A percentile compares a stretch with the other conserved stretches of the same genome.
phyloP scores from a whole-genome alignment of 2,888 invertebrate species.

The Cryptus viduatorius region DNA sequence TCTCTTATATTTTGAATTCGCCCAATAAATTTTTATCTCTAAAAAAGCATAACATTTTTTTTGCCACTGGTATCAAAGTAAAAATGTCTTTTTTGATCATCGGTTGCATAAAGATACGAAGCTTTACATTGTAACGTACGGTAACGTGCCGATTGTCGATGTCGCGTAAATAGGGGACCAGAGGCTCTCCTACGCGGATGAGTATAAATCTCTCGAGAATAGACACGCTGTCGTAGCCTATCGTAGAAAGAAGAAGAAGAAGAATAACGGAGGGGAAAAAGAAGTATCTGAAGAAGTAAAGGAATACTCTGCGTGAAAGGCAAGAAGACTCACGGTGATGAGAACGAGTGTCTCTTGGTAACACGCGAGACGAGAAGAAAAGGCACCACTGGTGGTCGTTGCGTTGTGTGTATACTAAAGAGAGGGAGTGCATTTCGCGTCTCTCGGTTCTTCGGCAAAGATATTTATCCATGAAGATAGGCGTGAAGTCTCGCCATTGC shows the following conservation, averaged over 20 bases:
- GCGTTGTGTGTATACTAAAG: conserved; percentile 26
- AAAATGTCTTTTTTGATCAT: not conserved
- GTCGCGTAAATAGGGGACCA: conserved; percentile 15
- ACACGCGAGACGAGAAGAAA: conserved; percentile 37
- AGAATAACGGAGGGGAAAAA: conserved; percentile 3
- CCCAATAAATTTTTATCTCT: too few species aligned
- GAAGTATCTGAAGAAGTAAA: conserved; percentile 1
- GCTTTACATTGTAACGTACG: conserved; percentile 20
- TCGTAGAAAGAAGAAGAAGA: conserved; percentile 40
- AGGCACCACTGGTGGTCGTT: conserved; percentile 3
- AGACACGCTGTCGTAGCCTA: conserved; percentile 56
- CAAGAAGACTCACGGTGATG: not conserved
- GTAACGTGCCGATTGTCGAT: conserved; percentile 25
- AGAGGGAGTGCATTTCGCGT: not conserved
- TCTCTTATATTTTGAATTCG: too few species aligned
- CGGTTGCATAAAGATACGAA: conserved; percentile 16
- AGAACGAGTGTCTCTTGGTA: conserved; percentile 10
- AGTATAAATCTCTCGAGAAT: conserved; percentile 57
- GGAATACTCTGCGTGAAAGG: not conserved
- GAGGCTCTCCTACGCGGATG: conserved; percentile 28
- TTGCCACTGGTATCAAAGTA: not conserved
- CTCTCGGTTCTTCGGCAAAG: conserved; percentile 30
- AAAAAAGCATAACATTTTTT: too few species aligned
- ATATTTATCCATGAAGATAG: conserved; percentile 59
- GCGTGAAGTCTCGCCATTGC: conserved; percentile 39